Evolutionary conservation across 2,113 vertebrate species (phyloP).

Genomic region (human (Homo sapiens)): GRCh38 chr15:63566501-63567000

Average conservation of each 20-base stretch:
- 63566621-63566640: too few relatives aligned
- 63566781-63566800: neutral
- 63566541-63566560: too few relatives aligned
- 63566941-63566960: neutral
- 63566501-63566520: too few relatives aligned
- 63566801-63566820: neutral
- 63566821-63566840: neutral
- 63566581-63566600: too few relatives aligned
- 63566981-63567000: too few relatives aligned
- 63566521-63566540: too few relatives aligned
- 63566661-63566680: neutral
- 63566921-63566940: constrained; percentile 34
- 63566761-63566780: neutral
- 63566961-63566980: neutral
- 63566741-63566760: neutral
- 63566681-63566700: neutral
- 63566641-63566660: neutral
- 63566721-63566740: neutral
- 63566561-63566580: too few relatives aligned
- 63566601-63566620: too few relatives aligned
- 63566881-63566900: neutral
- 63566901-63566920: neutral
- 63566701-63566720: constrained; percentile 13
- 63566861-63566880: constrained; percentile 17
- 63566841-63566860: neutral